Percentiles rank a stretch among this genome's conserved stretches.
These are phyloP conservation scores for Antrozous pallidus DNA, from an alignment of 2,797 vertebrate species.

Conservation along the genomic window DNA sequence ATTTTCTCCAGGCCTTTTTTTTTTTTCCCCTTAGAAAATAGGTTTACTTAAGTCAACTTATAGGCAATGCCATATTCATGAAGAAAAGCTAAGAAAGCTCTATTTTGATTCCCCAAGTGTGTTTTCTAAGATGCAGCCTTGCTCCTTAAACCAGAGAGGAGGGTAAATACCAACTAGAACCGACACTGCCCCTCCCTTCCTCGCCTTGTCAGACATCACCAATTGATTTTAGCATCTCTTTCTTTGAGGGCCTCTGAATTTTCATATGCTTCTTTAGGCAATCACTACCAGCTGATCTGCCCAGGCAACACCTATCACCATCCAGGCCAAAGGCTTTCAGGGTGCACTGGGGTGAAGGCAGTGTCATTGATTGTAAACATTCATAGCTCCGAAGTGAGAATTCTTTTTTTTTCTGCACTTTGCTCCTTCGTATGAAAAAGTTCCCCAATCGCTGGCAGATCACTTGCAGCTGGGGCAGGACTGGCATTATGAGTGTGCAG, in stretches of 20 bases:
- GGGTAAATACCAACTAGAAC: background rate
- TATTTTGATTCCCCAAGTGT: background rate
- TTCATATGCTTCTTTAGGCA: background rate
- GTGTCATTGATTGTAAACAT: background rate
- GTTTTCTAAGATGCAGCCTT: background rate
- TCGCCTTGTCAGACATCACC: background rate
- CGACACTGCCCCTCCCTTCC: background rate
- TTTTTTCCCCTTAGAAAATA: constrained; percentile 42
- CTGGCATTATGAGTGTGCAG: background rate
- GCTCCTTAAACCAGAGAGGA: background rate
- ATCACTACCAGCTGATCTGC: background rate
- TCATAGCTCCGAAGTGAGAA: background rate
- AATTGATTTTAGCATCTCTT: background rate
- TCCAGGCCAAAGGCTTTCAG: background rate
- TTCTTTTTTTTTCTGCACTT: background rate
- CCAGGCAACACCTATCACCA: background rate
- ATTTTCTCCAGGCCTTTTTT: constrained; percentile 39
- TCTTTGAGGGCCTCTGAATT: background rate
- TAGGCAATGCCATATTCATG: background rate
- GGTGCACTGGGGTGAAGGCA: background rate
- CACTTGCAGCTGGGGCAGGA: background rate
- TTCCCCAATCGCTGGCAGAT: background rate
- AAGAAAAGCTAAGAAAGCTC: constrained; percentile 20
- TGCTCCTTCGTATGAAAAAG: background rate
- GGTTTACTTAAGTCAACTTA: constrained; percentile 18